A percentile compares a stretch with the other conserved stretches of the same genome.
These are phyloP conservation scores for Melanostoma mellinum DNA, from an alignment of 2,888 invertebrate species.

Conservation along the genomic window DNA sequence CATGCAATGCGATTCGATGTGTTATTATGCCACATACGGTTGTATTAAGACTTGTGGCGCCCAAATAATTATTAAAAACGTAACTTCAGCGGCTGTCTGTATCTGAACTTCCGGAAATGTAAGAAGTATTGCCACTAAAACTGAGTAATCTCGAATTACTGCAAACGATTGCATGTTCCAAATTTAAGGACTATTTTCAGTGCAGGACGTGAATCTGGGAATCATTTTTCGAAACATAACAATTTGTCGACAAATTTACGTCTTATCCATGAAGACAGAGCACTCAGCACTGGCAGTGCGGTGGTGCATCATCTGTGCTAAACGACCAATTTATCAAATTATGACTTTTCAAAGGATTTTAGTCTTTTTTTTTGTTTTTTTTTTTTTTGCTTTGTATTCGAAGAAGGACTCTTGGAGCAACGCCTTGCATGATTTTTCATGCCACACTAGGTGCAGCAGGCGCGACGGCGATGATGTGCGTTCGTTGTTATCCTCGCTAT, in stretches of 20 bases:
- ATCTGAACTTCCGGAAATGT: conserved; percentile 19
- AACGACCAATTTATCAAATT: conserved; percentile 73
- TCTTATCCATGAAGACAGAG: conserved; percentile 66
- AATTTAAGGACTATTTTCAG: conserved; percentile 29
- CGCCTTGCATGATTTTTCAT: conserved; percentile 67
- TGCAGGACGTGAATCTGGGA: conserved; percentile 19
- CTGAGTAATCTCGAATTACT: conserved; percentile 63
- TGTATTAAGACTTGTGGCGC: conserved; percentile 58
- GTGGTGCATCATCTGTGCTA: conserved; percentile 70
- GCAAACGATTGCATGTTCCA: conserved; percentile 20
- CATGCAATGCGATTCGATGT: not conserved
- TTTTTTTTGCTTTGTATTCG: conserved; percentile 10
- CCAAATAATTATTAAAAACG: conserved; percentile 47
- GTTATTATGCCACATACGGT: conserved; percentile 9
- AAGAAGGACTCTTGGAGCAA: conserved; percentile 37
- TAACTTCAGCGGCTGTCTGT: conserved; percentile 20
- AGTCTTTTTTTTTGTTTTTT: not conserved
- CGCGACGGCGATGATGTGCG: conserved; percentile 32
- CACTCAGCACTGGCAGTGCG: conserved; percentile 47
- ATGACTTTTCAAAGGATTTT: conserved; percentile 58
- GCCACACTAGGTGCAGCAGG: conserved; percentile 39
- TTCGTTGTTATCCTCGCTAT: not conserved
- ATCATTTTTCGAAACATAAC: conserved; percentile 57
- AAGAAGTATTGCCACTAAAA: conserved; percentile 28
- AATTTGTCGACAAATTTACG: conserved; percentile 66